Evolutionary conservation across 2,113 vertebrate genomes (phyloP).

Genomic region (Tetraodon nigroviridis): DNA sequence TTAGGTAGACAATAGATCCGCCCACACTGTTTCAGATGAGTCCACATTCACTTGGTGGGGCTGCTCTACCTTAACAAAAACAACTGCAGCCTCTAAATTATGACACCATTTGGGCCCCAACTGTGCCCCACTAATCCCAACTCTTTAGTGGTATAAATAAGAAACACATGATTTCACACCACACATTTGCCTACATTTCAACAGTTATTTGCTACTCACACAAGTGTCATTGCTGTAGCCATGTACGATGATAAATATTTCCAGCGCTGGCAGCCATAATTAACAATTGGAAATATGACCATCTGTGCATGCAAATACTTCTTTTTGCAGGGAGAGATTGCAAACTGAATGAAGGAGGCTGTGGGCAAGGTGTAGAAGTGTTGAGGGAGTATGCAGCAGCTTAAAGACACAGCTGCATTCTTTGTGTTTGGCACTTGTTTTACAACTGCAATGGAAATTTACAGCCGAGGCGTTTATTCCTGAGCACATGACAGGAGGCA

Average conservation of each 20-base stretch:
- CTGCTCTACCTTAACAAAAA: background rate
- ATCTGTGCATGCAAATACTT: conserved; percentile 6
- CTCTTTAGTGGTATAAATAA: background rate
- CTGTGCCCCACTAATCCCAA: background rate
- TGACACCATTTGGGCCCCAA: conserved; percentile 20
- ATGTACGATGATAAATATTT: conserved; percentile 47
- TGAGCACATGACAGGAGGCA: conserved; percentile 5
- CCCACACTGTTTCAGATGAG: too few relatives aligned
- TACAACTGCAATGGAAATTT: conserved; percentile 56
- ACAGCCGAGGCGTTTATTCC: conserved; percentile 60
- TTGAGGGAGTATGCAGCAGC: conserved; percentile 3
- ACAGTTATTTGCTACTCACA: conserved; percentile 9
- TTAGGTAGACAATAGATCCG: too few relatives aligned
- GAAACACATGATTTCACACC: conserved; percentile 7
- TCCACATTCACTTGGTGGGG: background rate
- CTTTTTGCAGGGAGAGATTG: conserved; percentile 22
- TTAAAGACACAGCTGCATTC: conserved; percentile 57
- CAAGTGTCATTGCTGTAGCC: conserved; percentile 17
- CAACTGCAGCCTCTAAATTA: too few relatives aligned
- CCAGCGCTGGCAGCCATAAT: conserved; percentile 38
- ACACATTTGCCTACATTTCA: conserved; percentile 20
- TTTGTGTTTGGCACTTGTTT: conserved; percentile 55
- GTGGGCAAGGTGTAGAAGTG: background rate
- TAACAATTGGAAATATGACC: too few relatives aligned
- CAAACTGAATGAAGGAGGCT: conserved; percentile 31